phyloP scores from a whole-genome alignment of 92 coral and sea anemone genomes.

The Umimayanthus kanabou region DNA sequence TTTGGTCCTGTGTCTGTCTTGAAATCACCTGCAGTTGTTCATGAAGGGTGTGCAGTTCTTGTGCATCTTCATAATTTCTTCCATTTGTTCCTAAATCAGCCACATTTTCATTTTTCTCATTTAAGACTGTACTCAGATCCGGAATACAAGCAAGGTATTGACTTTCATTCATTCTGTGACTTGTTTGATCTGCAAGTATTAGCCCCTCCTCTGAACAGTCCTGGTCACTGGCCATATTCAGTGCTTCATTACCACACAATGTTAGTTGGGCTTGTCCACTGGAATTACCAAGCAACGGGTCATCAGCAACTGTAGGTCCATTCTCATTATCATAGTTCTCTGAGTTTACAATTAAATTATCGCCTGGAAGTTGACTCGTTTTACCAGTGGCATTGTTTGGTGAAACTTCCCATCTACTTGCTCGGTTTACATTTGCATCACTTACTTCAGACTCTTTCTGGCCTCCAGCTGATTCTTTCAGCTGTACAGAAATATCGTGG shows the following conservation, averaged over 20 bases:
- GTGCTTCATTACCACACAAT: not conserved
- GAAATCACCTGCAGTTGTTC: constrained; percentile 21
- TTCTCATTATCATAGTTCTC: not conserved
- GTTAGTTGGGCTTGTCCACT: not conserved
- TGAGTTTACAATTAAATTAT: not conserved
- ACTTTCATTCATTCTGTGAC: not conserved
- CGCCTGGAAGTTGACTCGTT: not conserved
- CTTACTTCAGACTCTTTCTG: not conserved
- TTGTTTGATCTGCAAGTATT: not conserved
- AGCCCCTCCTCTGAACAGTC: not conserved
- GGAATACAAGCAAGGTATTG: not conserved
- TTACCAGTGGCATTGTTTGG: not conserved
- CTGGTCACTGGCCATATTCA: not conserved
- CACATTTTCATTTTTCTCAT: not conserved
- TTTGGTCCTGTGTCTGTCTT: constrained; percentile 24
- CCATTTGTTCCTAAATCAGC: not conserved
- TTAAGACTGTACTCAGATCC: not conserved
- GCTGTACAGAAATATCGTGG: not conserved
- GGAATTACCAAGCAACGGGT: not conserved
- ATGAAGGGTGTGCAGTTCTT: constrained; percentile 20
- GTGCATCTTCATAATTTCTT: not conserved
- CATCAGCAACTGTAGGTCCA: not conserved
- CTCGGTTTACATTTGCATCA: not conserved
- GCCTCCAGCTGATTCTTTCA: not conserved
- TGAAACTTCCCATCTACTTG: not conserved